Evolutionary conservation across 2,888 invertebrate genomes (phyloP).

Genomic region (Stenodema calcarata): DNA sequence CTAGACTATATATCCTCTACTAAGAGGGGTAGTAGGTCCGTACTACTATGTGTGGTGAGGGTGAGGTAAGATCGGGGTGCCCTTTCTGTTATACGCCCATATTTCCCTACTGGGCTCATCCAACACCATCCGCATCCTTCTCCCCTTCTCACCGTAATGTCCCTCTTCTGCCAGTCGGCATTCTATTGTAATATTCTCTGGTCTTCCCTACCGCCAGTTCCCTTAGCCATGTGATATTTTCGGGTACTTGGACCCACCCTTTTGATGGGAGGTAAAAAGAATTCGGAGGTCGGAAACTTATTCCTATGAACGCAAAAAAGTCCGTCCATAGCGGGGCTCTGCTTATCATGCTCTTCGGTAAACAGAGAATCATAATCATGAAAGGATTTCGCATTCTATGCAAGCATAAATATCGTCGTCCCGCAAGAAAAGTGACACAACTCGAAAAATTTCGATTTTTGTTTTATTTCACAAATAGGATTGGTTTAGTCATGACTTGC

Average conservation of each 20-base stretch:
- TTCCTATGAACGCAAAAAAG: too few species aligned
- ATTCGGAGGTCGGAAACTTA: background rate
- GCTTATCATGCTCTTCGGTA: too few species aligned
- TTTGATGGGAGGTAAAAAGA: background rate
- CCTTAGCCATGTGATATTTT: background rate
- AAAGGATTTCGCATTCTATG: too few species aligned
- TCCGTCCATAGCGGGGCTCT: too few species aligned
- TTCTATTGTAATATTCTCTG: constrained; percentile 26
- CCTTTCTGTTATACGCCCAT: constrained; percentile 33
- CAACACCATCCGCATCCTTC: constrained; percentile 13
- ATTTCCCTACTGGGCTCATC: constrained; percentile 35
- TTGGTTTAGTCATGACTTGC: too few species aligned
- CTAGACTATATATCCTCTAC: constrained; percentile 38
- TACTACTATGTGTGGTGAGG: background rate
- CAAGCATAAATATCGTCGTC: too few species aligned
- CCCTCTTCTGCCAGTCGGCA: constrained; percentile 38
- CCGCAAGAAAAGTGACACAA: too few species aligned
- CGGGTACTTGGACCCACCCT: background rate
- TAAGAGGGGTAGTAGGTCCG: constrained; percentile 11
- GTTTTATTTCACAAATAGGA: too few species aligned
- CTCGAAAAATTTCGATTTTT: too few species aligned
- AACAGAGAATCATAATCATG: too few species aligned
- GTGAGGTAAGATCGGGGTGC: background rate
- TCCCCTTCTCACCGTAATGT: constrained; percentile 13
- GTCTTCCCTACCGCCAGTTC: background rate